Evolutionary conservation across 2,797 vertebrate genomes (phyloP).

Genomic region (Parauchenoglanis punctatus): DNA sequence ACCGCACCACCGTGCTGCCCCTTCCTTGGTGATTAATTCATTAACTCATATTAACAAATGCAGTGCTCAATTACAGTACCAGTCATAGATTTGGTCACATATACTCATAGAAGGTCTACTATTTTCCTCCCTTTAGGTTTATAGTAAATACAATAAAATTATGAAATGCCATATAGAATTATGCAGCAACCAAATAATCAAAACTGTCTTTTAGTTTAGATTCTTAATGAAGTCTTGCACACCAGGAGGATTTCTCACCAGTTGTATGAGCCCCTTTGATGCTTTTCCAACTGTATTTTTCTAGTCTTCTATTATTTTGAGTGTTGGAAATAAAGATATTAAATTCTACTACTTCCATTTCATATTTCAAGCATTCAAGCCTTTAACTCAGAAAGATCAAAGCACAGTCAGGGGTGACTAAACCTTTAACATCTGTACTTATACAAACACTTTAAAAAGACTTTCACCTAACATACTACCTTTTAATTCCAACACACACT

Average conservation of each 20-base stretch:
- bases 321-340: background rate
- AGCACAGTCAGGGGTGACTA: background rate
- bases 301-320: background rate
- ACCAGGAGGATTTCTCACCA: background rate
- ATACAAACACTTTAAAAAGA: background rate
- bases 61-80: background rate
- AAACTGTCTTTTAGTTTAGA: background rate
- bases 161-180: background rate
- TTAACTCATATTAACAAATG: background rate
- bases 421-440: background rate
- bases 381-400: background rate
- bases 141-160: background rate
- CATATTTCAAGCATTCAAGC: background rate
- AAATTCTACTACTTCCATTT: background rate
- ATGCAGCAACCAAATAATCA: background rate
- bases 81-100: background rate
- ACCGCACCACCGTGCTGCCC: too few species aligned
- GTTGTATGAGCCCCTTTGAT: background rate
- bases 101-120: background rate
- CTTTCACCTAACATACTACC: background rate
- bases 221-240: background rate
- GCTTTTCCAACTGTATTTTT: background rate
- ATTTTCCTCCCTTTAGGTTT: background rate
- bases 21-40: background rate
- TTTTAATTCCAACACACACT: background rate